A percentile compares a stretch with the other conserved stretches of the same genome.
phyloP scores from a whole-genome alignment of 1,140 invertebrate genomes.

The Drosophila ficusphila region DNA sequence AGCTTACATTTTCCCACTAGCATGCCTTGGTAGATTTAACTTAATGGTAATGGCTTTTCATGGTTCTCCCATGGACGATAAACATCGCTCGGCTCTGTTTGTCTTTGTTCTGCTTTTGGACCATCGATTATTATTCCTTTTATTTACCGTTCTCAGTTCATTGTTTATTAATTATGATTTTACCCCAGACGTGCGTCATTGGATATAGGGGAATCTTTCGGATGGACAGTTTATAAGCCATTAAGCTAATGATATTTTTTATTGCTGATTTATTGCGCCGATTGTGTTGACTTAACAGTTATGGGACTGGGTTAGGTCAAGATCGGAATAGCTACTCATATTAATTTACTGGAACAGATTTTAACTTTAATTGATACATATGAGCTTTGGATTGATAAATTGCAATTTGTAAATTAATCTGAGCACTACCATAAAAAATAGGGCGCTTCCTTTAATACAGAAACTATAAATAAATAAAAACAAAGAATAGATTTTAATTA shows the following conservation, averaged over 20 bases:
- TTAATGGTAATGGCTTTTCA: conserved; percentile 53
- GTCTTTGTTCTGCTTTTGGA: conserved; percentile 44
- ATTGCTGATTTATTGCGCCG: conserved; percentile 28
- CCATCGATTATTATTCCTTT: conserved; percentile 32
- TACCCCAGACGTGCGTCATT: conserved; percentile 43
- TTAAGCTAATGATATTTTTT: conserved; percentile 35
- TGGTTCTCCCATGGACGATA: conserved; percentile 31
- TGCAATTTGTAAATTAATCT: no score
- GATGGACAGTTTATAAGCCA: conserved; percentile 8
- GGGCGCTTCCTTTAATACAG: no score
- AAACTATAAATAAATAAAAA: no score
- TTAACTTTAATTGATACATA: no score
- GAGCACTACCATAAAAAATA: no score
- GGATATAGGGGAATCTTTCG: conserved; percentile 12
- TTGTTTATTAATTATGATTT: conserved; percentile 62
- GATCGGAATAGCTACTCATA: neutral
- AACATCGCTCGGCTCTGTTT: conserved; percentile 43
- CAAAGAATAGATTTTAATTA: neutral
- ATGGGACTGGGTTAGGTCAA: conserved; percentile 28
- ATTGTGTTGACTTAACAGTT: conserved; percentile 14
- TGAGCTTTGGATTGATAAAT: no score
- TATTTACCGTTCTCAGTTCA: conserved; percentile 23
- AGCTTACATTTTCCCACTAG: conserved; percentile 31
- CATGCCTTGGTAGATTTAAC: conserved; percentile 27
- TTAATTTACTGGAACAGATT: no score